Evolutionary conservation across 2,113 vertebrate species (phyloP).

Genomic region (Clinocottus analis): DNA sequence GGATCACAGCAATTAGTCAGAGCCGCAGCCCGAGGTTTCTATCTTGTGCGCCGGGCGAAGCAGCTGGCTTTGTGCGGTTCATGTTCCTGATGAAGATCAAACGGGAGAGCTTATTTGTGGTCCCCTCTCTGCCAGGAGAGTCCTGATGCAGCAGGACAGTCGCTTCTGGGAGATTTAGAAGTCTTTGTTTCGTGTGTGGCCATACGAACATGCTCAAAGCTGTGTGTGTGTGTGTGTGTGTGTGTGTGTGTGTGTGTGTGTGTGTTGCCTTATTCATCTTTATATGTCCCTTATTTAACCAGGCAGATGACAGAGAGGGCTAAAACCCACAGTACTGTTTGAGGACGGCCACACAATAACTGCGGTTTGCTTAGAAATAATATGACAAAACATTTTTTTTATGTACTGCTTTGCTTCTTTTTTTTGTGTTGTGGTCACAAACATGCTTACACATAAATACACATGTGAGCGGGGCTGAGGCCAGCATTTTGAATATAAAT

Average conservation of each 20-base stretch:
- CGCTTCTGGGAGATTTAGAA: slow-evolving; percentile 18
- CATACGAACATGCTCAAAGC: background rate
- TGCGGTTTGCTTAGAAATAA: background rate
- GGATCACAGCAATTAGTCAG: slow-evolving; percentile 49
- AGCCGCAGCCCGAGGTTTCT: slow-evolving; percentile 39
- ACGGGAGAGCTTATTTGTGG: background rate
- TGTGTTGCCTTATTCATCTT: slow-evolving; percentile 14
- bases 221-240: background rate
- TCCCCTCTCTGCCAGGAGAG: background rate
- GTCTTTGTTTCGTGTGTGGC: slow-evolving; percentile 14
- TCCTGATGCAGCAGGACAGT: slow-evolving; percentile 25
- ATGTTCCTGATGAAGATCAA: slow-evolving; percentile 44
- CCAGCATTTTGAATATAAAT: background rate
- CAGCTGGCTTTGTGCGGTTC: slow-evolving; percentile 4
- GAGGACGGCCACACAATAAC: background rate
- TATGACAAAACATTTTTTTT: background rate
- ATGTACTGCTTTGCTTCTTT: background rate
- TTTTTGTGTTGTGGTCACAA: background rate
- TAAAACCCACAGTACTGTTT: background rate
- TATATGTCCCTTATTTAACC: slow-evolving; percentile 4
- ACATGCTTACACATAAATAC: too few species aligned
- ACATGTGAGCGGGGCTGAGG: background rate
- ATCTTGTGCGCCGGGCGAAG: slow-evolving; percentile 1
- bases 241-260: background rate
- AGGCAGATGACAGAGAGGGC: background rate